phyloP scores from a whole-genome alignment of 2,113 vertebrate species.

The Cyanistes caeruleus region DNA sequence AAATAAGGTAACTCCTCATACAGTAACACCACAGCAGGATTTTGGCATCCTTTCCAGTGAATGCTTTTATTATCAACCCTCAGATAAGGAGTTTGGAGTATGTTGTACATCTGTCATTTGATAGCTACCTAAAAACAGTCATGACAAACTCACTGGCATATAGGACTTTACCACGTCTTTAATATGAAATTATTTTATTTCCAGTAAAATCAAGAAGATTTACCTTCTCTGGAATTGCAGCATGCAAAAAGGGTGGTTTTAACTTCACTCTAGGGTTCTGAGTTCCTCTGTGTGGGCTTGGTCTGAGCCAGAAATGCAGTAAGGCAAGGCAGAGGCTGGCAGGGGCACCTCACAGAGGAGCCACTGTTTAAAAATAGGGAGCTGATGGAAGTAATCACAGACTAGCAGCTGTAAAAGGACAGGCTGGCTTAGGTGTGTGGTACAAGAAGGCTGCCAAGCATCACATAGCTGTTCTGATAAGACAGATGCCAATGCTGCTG shows the following conservation, averaged over 20 bases:
- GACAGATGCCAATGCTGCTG: neutral
- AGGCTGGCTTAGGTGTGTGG: neutral
- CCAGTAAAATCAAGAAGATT: neutral
- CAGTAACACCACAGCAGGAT: neutral
- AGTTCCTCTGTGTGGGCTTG: neutral
- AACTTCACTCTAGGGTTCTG: neutral
- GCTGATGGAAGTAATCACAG: neutral
- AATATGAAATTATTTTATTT: neutral
- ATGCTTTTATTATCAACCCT: conserved; percentile 52
- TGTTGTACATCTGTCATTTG: conserved; percentile 10
- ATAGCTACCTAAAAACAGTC: conserved; percentile 50
- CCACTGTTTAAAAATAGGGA: conserved; percentile 51
- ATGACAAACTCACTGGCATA: neutral
- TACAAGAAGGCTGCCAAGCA: neutral
- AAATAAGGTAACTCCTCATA: neutral
- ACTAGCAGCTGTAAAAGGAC: neutral
- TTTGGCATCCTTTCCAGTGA: conserved; percentile 2
- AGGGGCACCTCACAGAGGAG: conserved; percentile 9
- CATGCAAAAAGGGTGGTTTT: neutral
- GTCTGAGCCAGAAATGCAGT: neutral
- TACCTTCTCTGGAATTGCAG: neutral
- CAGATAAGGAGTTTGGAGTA: conserved; percentile 31
- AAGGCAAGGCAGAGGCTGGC: neutral
- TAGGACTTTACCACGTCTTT: neutral
- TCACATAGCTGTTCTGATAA: neutral